Base-by-base conservation (phyloP, 2,888 invertebrate genomes). In the Drosophila prolongata region DNA sequence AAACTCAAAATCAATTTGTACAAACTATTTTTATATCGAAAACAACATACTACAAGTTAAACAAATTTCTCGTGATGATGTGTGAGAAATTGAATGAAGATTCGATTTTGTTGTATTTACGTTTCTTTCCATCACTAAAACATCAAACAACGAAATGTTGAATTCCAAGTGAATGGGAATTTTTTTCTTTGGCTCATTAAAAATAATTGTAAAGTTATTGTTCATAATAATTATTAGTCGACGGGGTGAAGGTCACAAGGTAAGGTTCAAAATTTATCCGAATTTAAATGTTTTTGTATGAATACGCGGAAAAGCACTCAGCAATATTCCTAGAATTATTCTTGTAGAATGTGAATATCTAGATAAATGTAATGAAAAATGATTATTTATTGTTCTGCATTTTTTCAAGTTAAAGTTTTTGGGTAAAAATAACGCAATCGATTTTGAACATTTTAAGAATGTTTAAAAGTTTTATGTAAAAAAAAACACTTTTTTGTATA, bases 21-120 rank as follows among this genome's bases (percentile, higher is more conserved):
- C 62, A 77, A 82, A 75, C 87, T 87, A 89, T 84, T 89, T 83
- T 80, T 89, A 76, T 80, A 89, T 37, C 56, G 53, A 61, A 49
- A 76, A 49, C 54, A 75, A 59, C 54, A 58, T 65, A 81, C 69
- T 69, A 79, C 57, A 75, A 68, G 67, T 76, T 81, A 57, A 71
- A 67, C 79, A 81, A 86, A 89, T 87, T 80, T 65, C 67, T 16
- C 77, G 46, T 58, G 70, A 80, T 73, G 75, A 88, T 80, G 82
- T 88, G 82, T 66, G 82, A 82, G 75, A 86, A 86, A 83, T 80
- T 59, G 60, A 73, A 72, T 69, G 73, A 76, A 67, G 53, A 72
- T 70, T 64, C 60, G 37, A 40, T 58, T 52, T 16, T 58, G 16
- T 46, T 54, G 16, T 53, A 35, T 42, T 49, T 55, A n/a, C 16